phyloP scores from a whole-genome alignment of 2,113 vertebrate genomes.

The Pimephales promelas region DNA sequence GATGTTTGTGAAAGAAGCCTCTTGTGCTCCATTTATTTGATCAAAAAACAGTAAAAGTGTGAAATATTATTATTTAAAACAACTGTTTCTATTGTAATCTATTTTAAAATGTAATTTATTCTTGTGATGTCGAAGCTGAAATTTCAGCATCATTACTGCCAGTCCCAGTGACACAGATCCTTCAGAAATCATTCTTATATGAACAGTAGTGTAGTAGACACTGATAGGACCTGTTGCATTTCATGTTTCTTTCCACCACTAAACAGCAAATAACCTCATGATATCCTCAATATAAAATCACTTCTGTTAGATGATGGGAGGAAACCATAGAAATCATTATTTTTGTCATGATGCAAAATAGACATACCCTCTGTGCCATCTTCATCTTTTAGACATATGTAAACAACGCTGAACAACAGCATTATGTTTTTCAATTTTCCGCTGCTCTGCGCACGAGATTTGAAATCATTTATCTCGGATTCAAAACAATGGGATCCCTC shows the following conservation, averaged over 20 bases:
- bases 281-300: neutral
- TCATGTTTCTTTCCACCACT: neutral
- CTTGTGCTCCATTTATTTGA: neutral
- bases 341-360: neutral
- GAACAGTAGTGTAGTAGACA: neutral
- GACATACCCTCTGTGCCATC: neutral
- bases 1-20: too few species aligned
- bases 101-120: neutral
- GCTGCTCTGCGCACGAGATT: neutral
- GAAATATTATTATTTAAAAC: neutral
- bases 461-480: conserved; percentile 17
- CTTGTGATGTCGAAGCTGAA: neutral
- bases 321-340: neutral
- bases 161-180: neutral
- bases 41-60: neutral
- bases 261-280: neutral
- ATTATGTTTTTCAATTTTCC: conserved; percentile 27
- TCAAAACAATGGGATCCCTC: conserved; percentile 58
- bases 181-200: neutral
- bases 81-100: neutral
- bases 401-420: conserved; percentile 6
- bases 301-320: neutral
- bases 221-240: neutral
- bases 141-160: neutral
- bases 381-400: neutral